Base-by-base conservation (phyloP, 2,797 vertebrate genomes). In the Cyclopterus lumpus region DNA sequence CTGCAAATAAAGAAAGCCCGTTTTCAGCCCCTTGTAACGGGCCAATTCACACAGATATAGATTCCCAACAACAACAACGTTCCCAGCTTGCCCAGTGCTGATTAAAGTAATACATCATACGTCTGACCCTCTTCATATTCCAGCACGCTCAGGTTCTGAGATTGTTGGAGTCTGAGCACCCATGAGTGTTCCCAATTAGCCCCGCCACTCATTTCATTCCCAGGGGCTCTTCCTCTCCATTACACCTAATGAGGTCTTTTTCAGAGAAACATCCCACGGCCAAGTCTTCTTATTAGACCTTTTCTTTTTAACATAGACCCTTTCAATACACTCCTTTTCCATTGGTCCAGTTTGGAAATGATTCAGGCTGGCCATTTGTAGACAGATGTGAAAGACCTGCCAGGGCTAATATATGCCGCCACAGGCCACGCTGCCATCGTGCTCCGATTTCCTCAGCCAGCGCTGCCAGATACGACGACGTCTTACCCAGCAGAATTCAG, bases 151-250 rank as follows among this genome's bases (percentile, higher is more conserved):
- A 24, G 30, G 38, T 58, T 79, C 71, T 68, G 59, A 80, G 64
- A 67, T 57, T 71, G 63, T 77, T 77, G 46, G 62, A 82, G 76
- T 66, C 44, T 79, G 81, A 88, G 81, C 55, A 65, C 40, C 70
- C 75, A 81, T 79, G 67, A 87, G 71, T 82, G 86, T 86, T 88
- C 83, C 87, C 88, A 86, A 82, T 90, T 87, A 87, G 72, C 78
- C 71, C 44, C 49, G 63, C 74, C 70, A 78, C 83, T 87, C 75
- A 72, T 76, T 87, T 75, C 51, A 58, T 54, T 86, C 84, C 86
- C 81, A 77, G 71, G 71, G 85, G 86, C 77, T 79, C 77, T 82
- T 78, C 63, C 75, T 87, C 84, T 85, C 65, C 84, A 83, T 90
- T 87, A 87, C 57, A 83, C 75, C 75, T 88, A 89, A 90, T 88